Conservation (phyloP, 2,797 vertebrate species). For the Muraenolepis orangiensis region DNA sequence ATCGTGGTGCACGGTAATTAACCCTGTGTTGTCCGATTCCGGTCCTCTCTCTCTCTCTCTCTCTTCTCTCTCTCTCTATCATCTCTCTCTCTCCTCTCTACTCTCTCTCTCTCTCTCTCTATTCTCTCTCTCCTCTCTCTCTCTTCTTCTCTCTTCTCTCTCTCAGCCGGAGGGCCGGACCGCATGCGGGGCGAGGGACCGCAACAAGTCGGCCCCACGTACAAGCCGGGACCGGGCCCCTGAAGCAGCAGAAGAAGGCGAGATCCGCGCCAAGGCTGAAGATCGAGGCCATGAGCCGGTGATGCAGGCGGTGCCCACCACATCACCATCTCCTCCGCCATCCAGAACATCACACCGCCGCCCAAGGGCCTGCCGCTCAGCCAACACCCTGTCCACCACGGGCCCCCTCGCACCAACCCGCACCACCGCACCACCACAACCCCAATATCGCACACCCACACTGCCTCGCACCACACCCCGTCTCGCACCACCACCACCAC, state of each 20-base stretch:
- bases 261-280: constrained; percentile 98
- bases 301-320: constrained; percentile 95
- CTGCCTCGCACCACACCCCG: no score
- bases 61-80: no score
- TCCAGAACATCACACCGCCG: constrained; percentile 94
- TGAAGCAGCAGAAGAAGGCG: constrained; percentile 98
- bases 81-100: no score
- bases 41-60: no score
- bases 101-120: no score
- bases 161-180: constrained; percentile 90
- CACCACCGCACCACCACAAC: constrained; percentile 68
- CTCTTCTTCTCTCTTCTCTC: not conserved
- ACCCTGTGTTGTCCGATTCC: no score
- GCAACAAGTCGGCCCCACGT: constrained; percentile 99
- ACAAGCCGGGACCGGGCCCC: constrained; percentile 95
- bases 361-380: constrained; percentile 95
- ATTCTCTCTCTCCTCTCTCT: no score
- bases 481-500: constrained; percentile 68
- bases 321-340: constrained; percentile 93
- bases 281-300: constrained; percentile 96
- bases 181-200: constrained; percentile 96
- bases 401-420: constrained; percentile 77
- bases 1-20: no score
- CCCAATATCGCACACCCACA: no score
- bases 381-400: constrained; percentile 83